Evolutionary conservation across 2,113 vertebrate genomes (phyloP), one percentile per base, ranked within the genome.

Genomic region (Mesembrinibis cayennensis): DNA sequence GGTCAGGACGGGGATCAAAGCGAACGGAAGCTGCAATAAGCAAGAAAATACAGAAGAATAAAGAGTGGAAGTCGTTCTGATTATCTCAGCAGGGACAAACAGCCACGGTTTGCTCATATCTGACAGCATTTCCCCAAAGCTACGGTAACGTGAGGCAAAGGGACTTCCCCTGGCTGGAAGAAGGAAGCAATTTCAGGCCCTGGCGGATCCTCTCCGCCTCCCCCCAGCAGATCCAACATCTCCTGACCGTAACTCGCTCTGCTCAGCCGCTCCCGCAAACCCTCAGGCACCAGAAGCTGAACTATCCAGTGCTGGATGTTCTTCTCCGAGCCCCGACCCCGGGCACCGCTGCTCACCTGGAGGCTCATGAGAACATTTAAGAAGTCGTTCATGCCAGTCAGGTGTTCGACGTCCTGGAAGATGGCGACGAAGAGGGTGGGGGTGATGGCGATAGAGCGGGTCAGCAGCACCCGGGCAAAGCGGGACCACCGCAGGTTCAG

Each of bases 321-420:
- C 7, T 52, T 29, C 11, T 29, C 14, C 0, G 0, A 34, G 29
- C 5, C 11, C 5, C 3, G 11, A 27, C 3, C 29, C 34, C 1
- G 0, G 40, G 9, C 2, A 0, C 47, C 6, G 45, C 66, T 7
- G 47, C 96, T 96, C 85, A 99, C 99, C 98, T 99, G 99, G 74
- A 99, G 98, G 97, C 99, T 99, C 98, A 99, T 99, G 44, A 99
- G 98, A 23, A 99, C 99, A 2, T 99, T 99, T 7, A 99, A 97
- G 98, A 99, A 99, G 96, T 99, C 99, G 26, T 99, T 99, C 99
- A 99, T 99, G 45, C 99, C 99, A 0, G 99, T 99, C 18, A 99
- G 96, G 95, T 98, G 98, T 27, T 98, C 98, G 1, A 99, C 98
- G 5, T 99, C 98, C 98, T 99, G 98, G 87, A 99, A 99, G 90